phyloP scores from a whole-genome alignment of 2,113 vertebrate genomes.

The Corvus moneduloides region DNA sequence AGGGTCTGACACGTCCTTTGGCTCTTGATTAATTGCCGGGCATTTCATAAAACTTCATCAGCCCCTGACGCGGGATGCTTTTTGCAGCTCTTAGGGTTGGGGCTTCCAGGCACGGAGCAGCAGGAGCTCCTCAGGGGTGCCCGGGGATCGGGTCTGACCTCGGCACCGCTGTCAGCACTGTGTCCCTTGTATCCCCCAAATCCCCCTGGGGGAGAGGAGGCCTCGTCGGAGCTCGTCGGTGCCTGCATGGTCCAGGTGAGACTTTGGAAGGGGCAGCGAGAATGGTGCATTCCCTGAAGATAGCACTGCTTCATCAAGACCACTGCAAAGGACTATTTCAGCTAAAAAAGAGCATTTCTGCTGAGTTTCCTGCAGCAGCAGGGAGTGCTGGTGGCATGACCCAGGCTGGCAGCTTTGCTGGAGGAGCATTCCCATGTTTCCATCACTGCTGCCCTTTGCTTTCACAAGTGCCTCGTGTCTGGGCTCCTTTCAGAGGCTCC shows the following conservation, averaged over 20 bases:
- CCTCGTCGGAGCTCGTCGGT: rapidly evolving
- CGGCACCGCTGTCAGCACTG: rapidly evolving
- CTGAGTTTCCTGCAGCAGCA: neutral
- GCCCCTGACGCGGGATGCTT: neutral
- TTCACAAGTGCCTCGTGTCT: neutral
- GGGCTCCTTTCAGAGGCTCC: neutral
- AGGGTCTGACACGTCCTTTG: neutral
- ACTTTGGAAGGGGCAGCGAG: neutral
- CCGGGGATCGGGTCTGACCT: neutral
- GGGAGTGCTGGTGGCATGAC: neutral
- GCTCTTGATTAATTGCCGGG: neutral
- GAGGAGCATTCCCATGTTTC: neutral
- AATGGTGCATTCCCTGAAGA: neutral
- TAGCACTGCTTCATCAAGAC: neutral
- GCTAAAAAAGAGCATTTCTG: neutral
- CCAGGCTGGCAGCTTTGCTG: neutral
- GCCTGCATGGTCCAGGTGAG: neutral
- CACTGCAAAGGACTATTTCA: neutral
- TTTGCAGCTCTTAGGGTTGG: neutral
- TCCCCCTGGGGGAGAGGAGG: rapidly evolving
- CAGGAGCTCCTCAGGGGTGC: neutral
- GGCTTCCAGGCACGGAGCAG: neutral
- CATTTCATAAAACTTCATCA: neutral
- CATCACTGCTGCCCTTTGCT: neutral
- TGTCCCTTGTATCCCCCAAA: rapidly evolving